These are phyloP conservation scores for Xestobium rufovillosum DNA, from an alignment of 2,888 invertebrate genomes.

Conservation along the genomic window DNA sequence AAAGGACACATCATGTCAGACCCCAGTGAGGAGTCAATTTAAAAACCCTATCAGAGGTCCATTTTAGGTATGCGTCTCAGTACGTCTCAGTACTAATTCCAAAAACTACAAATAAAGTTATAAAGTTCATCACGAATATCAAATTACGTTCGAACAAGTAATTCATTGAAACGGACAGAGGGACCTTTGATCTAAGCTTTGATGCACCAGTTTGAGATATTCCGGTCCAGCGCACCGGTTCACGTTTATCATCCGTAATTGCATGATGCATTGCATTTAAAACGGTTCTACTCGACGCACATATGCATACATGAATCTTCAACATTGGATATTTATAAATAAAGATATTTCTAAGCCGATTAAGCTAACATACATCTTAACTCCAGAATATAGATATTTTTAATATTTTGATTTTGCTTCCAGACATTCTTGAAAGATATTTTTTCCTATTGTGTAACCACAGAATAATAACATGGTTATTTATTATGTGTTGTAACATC, in stretches of 20 bases:
- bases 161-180: slow-evolving; percentile 28
- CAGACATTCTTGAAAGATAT: slow-evolving; percentile 25
- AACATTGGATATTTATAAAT: not conserved
- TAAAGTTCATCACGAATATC: slow-evolving; percentile 20
- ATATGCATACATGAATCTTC: slow-evolving; percentile 2
- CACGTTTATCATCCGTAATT: slow-evolving; percentile 27
- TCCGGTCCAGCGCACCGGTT: slow-evolving; percentile 24
- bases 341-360: not conserved
- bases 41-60: too few species aligned
- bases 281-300: slow-evolving; percentile 20
- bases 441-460: too few species aligned
- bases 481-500: too few species aligned
- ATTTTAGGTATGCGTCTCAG: too few species aligned
- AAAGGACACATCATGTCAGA: too few species aligned
- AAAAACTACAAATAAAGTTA: too few species aligned
- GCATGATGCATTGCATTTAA: slow-evolving; percentile 27
- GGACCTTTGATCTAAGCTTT: slow-evolving; percentile 27
- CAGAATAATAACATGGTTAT: too few species aligned
- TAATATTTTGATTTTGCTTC: slow-evolving; percentile 11
- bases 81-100: too few species aligned
- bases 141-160: slow-evolving; percentile 23
- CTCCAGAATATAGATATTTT: slow-evolving; percentile 15
- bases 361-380: slow-evolving; percentile 1
- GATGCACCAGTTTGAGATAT: slow-evolving; percentile 24
- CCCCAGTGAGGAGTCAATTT: too few species aligned